Percentiles rank a stretch among this genome's conserved stretches.
Evolutionary conservation across 2,888 invertebrate species (phyloP).

Genomic region (Epirrhoe alternata): DNA sequence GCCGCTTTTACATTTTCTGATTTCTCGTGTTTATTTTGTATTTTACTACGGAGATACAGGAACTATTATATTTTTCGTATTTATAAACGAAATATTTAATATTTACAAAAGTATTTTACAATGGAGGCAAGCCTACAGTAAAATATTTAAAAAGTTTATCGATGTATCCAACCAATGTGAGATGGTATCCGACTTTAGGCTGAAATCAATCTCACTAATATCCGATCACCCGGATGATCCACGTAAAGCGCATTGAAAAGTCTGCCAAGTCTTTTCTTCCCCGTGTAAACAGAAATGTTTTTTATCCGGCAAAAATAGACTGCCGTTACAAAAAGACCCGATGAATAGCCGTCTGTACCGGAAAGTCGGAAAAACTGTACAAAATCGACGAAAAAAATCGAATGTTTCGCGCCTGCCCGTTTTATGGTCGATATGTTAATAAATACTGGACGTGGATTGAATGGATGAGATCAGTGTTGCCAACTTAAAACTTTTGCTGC

Average conservation of each 20-base stretch:
- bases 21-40: conserved; percentile 35
- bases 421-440: conserved; percentile 81
- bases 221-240: conserved; percentile 26
- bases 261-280: conserved; percentile 45
- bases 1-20: conserved; percentile 39
- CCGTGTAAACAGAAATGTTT: conserved; percentile 52
- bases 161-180: conserved; percentile 2
- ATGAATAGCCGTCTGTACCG: conserved; percentile 69
- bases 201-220: conserved; percentile 27
- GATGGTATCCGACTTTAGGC: neutral
- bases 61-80: conserved; percentile 8
- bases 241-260: conserved; percentile 40
- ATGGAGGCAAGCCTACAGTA: neutral
- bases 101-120: neutral
- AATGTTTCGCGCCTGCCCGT: conserved; percentile 67
- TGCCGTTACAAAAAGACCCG: conserved; percentile 58
- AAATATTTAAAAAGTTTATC: neutral
- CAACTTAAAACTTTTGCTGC: conserved; percentile 5
- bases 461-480: conserved; percentile 59
- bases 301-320: conserved; percentile 54
- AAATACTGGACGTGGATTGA: conserved; percentile 76
- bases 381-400: conserved; percentile 61
- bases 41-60: conserved; percentile 18
- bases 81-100: neutral
- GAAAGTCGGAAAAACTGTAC: conserved; percentile 55